A percentile compares a stretch with the other conserved stretches of the same genome.
phyloP scores from a whole-genome alignment of 2,113 vertebrate genomes.

The Nothobranchius kuhntae region DNA sequence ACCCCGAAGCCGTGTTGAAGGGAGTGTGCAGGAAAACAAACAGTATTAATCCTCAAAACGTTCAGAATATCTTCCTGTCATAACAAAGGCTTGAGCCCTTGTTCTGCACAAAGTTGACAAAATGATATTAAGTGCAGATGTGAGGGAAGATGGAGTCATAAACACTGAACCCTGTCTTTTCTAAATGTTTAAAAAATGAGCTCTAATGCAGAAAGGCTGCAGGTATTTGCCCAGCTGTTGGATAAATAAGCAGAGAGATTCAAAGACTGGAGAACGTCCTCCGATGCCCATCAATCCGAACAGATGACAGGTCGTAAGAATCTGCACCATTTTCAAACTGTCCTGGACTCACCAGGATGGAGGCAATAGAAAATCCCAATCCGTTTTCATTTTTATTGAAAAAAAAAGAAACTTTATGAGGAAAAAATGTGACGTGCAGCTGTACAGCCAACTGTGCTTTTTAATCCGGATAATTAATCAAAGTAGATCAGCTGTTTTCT shows the following conservation, averaged over 20 bases:
- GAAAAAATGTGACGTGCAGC: too few species aligned
- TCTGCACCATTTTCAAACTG: conserved; percentile 44
- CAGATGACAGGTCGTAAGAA: conserved; percentile 48
- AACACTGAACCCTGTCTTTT: conserved; percentile 75
- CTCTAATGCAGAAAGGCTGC: conserved; percentile 76
- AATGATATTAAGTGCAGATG: conserved; percentile 81
- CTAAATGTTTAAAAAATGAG: conserved; percentile 78
- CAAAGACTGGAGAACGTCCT: conserved; percentile 71
- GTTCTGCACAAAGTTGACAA: conserved; percentile 70
- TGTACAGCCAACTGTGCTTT: too few species aligned
- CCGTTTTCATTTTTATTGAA: too few species aligned
- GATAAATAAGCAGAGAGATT: conserved; percentile 78
- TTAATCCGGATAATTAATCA: conserved; percentile 20
- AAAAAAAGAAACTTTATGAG: too few species aligned
- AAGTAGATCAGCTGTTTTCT: conserved; percentile 35
- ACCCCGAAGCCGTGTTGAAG: conserved; percentile 69
- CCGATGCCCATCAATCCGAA: conserved; percentile 75
- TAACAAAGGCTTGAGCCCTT: conserved; percentile 75
- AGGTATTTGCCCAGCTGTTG: conserved; percentile 80
- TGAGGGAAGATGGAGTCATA: conserved; percentile 74
- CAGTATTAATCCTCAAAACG: conserved; percentile 79
- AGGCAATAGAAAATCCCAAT: neutral
- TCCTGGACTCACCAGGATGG: conserved; percentile 29
- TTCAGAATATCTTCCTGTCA: conserved; percentile 79
- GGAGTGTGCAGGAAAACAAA: conserved; percentile 75